phyloP scores from a whole-genome alignment of 2,113 vertebrate genomes.

The Zootoca vivipara region DNA sequence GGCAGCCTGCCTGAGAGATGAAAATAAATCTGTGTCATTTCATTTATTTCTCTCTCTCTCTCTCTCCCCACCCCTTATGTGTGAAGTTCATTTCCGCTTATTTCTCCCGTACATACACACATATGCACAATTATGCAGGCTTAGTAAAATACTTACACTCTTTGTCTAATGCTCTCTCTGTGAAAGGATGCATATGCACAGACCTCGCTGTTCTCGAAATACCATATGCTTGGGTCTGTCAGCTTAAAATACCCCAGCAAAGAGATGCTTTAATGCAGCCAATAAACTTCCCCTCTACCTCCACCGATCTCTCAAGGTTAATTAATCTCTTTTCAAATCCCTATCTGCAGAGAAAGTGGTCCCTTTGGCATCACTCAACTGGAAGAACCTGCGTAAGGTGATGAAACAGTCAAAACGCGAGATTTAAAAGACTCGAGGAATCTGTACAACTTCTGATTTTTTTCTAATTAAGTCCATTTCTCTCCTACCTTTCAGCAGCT shows the following conservation, averaged over 20 bases:
- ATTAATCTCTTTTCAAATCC: slow-evolving; percentile 72
- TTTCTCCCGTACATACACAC: slow-evolving; percentile 10
- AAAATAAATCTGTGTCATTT: slow-evolving; percentile 68
- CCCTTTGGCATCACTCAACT: slow-evolving; percentile 46
- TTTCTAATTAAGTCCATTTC: neutral
- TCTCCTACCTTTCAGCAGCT: neutral
- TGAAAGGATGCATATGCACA: slow-evolving; percentile 60
- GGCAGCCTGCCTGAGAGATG: slow-evolving; percentile 64
- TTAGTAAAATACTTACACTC: slow-evolving; percentile 55
- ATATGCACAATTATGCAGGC: neutral
- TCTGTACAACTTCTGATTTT: neutral
- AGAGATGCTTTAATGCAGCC: slow-evolving; percentile 62
- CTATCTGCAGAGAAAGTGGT: slow-evolving; percentile 41
- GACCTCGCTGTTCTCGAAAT: slow-evolving; percentile 68
- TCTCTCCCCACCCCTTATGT: neutral
- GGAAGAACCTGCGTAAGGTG: slow-evolving; percentile 39
- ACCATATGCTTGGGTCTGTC: slow-evolving; percentile 62
- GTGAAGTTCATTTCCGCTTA: slow-evolving; percentile 59
- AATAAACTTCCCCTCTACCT: slow-evolving; percentile 39
- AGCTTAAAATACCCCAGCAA: slow-evolving; percentile 69
- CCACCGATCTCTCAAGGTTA: slow-evolving; percentile 68
- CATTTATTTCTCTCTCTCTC: slow-evolving; percentile 39
- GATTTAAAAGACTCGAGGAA: slow-evolving; percentile 66
- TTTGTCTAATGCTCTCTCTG: slow-evolving; percentile 47
- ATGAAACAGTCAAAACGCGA: slow-evolving; percentile 53